phyloP scores from a whole-genome alignment of 2,888 invertebrate genomes.

The Tubulanus polymorphus region DNA sequence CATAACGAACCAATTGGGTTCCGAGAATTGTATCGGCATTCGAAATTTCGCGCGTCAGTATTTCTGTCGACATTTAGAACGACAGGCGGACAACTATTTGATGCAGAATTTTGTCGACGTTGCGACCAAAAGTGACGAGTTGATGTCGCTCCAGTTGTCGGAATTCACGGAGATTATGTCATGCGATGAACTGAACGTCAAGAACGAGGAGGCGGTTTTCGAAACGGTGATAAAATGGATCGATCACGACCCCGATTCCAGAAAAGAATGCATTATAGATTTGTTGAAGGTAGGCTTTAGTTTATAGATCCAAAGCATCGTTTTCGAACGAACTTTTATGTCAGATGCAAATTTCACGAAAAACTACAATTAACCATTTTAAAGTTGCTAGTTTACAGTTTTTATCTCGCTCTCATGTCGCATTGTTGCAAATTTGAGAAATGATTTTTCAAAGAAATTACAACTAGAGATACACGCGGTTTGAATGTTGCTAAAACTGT shows the following conservation, averaged over 20 bases:
- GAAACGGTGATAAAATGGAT: slow-evolving; percentile 56
- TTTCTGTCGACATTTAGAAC: slow-evolving; percentile 69
- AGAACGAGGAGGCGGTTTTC: slow-evolving; percentile 60
- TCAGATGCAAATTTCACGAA: no score
- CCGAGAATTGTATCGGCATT: slow-evolving; percentile 79
- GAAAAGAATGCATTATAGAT: slow-evolving; percentile 72
- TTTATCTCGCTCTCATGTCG: no score
- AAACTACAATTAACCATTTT: no score
- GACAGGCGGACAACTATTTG: slow-evolving; percentile 66
- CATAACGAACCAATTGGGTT: slow-evolving; percentile 65
- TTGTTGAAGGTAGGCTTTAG: slow-evolving; percentile 40
- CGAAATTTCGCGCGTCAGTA: slow-evolving; percentile 76
- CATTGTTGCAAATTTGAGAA: no score
- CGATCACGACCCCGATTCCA: slow-evolving; percentile 67
- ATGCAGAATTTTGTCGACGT: slow-evolving; percentile 56
- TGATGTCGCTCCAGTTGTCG: slow-evolving; percentile 57
- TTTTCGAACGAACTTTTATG: no score
- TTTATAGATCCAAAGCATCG: no score
- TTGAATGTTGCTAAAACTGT: no score
- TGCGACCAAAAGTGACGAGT: slow-evolving; percentile 35
- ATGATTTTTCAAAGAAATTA: no score
- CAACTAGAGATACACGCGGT: no score
- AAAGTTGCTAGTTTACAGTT: no score
- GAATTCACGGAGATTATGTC: slow-evolving; percentile 33
- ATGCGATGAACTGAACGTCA: slow-evolving; percentile 70